phyloP scores from a whole-genome alignment of 1,140 invertebrate species.

The Neotoxoptera formosana region DNA sequence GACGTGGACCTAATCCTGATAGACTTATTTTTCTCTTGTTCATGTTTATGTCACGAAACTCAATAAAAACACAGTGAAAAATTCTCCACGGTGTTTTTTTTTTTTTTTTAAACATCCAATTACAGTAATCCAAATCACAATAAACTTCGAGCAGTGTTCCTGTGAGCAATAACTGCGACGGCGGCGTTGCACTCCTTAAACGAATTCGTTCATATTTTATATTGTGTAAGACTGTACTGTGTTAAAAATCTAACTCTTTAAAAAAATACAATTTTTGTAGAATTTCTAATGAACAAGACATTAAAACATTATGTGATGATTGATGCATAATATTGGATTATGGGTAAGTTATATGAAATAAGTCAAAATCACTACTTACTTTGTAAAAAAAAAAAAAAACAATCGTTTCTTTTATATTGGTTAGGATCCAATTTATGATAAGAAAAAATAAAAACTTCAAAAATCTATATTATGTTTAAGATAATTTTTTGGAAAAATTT shows the following conservation, averaged over 20 bases:
- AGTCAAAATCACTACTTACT: not conserved
- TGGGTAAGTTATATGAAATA: not conserved
- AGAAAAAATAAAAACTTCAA: not conserved
- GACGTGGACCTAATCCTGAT: conserved; percentile 48
- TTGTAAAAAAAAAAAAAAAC: not conserved
- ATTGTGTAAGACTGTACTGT: not conserved
- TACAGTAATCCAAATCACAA: conserved; percentile 24
- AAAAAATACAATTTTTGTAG: not conserved
- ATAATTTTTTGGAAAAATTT: not conserved
- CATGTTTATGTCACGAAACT: conserved; percentile 9
- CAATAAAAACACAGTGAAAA: conserved; percentile 9
- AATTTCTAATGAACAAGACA: not conserved
- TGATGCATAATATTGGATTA: not conserved
- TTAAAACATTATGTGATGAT: not conserved
- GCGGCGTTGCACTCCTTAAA: not conserved
- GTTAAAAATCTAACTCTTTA: not conserved
- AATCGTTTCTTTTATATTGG: not conserved
- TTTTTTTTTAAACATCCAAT: conserved; percentile 32
- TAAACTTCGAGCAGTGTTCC: not conserved
- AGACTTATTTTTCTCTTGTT: conserved; percentile 21
- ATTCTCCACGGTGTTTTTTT: conserved; percentile 15
- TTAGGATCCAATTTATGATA: not conserved
- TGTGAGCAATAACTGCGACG: not conserved
- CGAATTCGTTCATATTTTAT: not conserved
- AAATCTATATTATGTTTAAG: not conserved